Evolutionary conservation across 2,113 vertebrate species (phyloP).

Genomic region (Pseudopipra pipra): DNA sequence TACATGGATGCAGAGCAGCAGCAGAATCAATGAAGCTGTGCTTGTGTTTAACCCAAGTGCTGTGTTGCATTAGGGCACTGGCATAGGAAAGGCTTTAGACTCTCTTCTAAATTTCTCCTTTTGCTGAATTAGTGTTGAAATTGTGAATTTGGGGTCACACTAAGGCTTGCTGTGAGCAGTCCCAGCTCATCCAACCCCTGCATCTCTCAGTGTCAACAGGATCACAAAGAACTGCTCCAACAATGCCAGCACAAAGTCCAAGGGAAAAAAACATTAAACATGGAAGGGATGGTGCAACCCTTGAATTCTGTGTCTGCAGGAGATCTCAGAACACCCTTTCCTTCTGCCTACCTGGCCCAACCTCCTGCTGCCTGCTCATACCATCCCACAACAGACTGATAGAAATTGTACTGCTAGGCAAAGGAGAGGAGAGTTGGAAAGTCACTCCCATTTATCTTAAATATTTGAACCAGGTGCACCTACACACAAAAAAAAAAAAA

Average conservation of each 20-base stretch:
- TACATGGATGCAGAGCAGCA: not conserved
- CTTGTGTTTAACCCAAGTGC: not conserved
- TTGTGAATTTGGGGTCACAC: not conserved
- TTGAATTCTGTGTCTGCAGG: not conserved
- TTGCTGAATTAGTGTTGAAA: not conserved
- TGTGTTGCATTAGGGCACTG: not conserved
- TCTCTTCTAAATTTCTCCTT: not conserved
- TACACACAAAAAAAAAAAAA: not conserved
- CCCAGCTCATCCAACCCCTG: not conserved
- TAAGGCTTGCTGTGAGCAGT: not conserved
- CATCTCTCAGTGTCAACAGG: not conserved
- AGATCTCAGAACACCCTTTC: not conserved
- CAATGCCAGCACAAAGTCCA: not conserved
- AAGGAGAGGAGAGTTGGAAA: constrained; percentile 56
- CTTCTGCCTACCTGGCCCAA: constrained; percentile 40
- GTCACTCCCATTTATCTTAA: constrained; percentile 71
- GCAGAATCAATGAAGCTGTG: not conserved
- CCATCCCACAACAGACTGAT: constrained; percentile 13
- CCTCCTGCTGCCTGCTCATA: not conserved
- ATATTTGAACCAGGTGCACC: constrained; percentile 82
- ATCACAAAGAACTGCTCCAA: not conserved
- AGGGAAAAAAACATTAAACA: not conserved
- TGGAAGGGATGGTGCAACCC: not conserved
- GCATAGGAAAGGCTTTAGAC: not conserved
- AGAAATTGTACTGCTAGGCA: constrained; percentile 68